These are phyloP conservation scores for Hyperoplus lanceolatus DNA, from an alignment of 2,797 vertebrate species.

Conservation along the genomic window DNA sequence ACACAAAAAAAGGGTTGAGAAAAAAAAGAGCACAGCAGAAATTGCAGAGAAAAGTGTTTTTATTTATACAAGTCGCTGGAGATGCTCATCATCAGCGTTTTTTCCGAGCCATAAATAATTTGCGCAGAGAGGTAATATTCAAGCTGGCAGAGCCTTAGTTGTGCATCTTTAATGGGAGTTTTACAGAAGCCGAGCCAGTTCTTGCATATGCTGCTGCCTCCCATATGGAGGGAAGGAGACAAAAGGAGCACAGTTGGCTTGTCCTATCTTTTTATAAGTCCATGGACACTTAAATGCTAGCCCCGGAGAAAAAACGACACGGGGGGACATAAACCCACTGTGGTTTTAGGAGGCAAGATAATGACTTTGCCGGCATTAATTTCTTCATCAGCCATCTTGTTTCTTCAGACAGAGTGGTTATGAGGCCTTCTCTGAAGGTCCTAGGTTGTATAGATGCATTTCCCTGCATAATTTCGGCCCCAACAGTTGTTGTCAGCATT, in stretches of 20 bases:
- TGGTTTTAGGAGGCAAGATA: conserved; percentile 86
- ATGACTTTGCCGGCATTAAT: conserved; percentile 87
- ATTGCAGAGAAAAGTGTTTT: conserved; percentile 81
- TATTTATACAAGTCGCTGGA: conserved; percentile 82
- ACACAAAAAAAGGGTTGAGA: not conserved
- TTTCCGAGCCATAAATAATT: conserved; percentile 90
- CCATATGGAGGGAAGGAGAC: conserved; percentile 86
- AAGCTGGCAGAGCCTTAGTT: conserved; percentile 91
- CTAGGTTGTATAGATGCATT: conserved; percentile 78
- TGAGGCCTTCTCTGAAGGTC: conserved; percentile 83
- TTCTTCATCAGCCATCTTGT: conserved; percentile 89
- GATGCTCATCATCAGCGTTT: conserved; percentile 86
- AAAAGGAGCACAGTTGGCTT: conserved; percentile 87
- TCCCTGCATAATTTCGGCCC: conserved; percentile 76
- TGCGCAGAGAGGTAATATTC: conserved; percentile 90
- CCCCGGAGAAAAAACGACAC: conserved; percentile 84
- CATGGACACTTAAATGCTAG: conserved; percentile 86
- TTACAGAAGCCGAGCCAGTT: conserved; percentile 89
- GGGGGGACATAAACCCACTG: conserved; percentile 88
- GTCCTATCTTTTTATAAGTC: conserved; percentile 86
- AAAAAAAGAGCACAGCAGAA: conserved; percentile 63
- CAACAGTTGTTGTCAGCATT: conserved; percentile 82
- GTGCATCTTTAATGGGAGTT: conserved; percentile 91
- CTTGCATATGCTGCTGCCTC: conserved; percentile 86
- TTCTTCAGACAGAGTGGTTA: conserved; percentile 87